Evolutionary conservation across 1,140 invertebrate genomes (phyloP).

Genomic region (Dufourea novaeangliae): DNA sequence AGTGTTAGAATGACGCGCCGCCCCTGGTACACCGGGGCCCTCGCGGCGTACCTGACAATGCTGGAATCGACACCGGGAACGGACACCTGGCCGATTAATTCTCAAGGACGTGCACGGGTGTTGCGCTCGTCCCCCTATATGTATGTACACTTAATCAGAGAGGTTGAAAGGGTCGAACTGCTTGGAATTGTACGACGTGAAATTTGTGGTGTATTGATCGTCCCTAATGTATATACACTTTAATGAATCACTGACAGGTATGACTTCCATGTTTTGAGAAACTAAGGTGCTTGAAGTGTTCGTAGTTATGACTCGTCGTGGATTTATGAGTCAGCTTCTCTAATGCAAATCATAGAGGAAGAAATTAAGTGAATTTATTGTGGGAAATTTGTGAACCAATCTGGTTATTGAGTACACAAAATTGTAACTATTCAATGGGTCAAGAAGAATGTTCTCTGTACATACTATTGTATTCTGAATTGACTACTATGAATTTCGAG

Average conservation of each 20-base stretch:
- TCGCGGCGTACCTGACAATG: constrained; percentile 29
- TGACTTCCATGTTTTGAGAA: neutral
- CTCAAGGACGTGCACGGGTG: neutral
- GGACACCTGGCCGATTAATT: constrained; percentile 41
- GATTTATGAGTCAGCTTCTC: neutral
- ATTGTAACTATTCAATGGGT: no score
- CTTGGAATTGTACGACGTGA: neutral
- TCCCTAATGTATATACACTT: neutral
- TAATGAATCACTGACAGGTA: no score
- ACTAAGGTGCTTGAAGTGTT: neutral
- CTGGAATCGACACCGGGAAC: constrained; percentile 32
- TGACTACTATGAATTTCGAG: no score
- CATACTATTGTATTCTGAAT: no score
- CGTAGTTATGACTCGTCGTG: neutral
- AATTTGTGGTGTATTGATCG: neutral
- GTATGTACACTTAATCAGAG: constrained; percentile 3
- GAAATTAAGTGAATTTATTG: no score
- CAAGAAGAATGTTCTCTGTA: no score
- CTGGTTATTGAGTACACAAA: no score
- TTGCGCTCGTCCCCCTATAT: neutral
- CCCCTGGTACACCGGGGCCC: neutral
- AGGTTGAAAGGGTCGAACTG: neutral
- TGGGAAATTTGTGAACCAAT: neutral
- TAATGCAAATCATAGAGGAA: no score
- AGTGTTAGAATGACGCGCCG: constrained; percentile 46